Evolutionary conservation across 2,113 vertebrate species (phyloP).

Genomic region (Odocoileus virginianus): DNA sequence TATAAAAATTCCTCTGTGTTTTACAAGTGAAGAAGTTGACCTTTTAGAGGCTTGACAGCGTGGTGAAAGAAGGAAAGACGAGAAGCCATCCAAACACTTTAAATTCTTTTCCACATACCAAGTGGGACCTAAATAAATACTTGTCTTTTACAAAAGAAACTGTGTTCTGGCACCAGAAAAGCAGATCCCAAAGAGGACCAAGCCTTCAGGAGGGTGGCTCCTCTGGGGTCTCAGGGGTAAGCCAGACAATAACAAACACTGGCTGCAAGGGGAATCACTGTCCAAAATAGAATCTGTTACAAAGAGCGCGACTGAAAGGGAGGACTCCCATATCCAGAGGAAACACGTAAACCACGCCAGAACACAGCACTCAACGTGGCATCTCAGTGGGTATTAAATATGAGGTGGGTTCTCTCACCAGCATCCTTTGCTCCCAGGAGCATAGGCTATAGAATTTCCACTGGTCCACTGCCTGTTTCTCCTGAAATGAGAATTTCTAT

Average conservation of each 20-base stretch:
- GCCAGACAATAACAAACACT: not conserved
- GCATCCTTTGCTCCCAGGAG: not conserved
- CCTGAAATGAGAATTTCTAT: not conserved
- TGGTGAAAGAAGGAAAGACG: not conserved
- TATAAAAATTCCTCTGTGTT: conserved; percentile 31
- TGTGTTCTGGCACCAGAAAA: not conserved
- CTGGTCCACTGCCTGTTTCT: not conserved
- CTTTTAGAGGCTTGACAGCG: conserved; percentile 1
- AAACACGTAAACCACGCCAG: not conserved
- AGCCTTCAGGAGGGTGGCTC: not conserved
- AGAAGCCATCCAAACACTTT: conserved; percentile 17
- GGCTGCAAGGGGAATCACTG: not conserved
- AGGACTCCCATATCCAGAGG: not conserved
- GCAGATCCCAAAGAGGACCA: not conserved
- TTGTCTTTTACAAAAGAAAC: not conserved
- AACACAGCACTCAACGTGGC: not conserved
- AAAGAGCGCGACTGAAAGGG: not conserved
- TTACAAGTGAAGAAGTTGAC: not conserved
- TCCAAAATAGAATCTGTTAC: not conserved
- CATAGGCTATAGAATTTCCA: not conserved
- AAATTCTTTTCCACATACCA: not conserved
- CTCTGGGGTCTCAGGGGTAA: not conserved
- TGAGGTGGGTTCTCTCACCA: not conserved
- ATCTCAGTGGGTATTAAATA: not conserved
- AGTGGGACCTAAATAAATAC: conserved; percentile 2